These are phyloP conservation scores for Wasmannia auropunctata DNA, from an alignment of 1,140 invertebrate genomes.

Conservation along the genomic window DNA sequence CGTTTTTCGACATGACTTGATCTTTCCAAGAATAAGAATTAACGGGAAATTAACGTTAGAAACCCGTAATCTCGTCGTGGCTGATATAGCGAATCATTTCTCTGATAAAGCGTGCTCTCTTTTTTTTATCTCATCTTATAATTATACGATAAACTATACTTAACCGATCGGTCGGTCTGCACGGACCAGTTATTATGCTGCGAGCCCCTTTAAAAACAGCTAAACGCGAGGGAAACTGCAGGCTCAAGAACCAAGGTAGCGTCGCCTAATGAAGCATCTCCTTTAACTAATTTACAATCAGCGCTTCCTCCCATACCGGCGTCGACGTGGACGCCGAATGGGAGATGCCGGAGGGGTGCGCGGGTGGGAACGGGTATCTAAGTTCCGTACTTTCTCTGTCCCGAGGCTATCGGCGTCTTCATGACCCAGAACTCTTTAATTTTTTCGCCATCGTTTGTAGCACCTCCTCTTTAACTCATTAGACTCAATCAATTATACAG, in stretches of 20 bases:
- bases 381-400: slow-evolving; percentile 79
- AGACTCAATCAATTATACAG: slow-evolving; percentile 83
- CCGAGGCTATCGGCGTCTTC: slow-evolving; percentile 68
- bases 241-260: slow-evolving; percentile 53
- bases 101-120: neutral
- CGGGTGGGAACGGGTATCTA: slow-evolving; percentile 67
- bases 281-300: slow-evolving; percentile 85
- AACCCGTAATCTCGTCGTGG: neutral
- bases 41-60: no score
- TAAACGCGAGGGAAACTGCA: slow-evolving; percentile 25
- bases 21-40: neutral
- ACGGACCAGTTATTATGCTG: slow-evolving; percentile 26
- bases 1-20: neutral
- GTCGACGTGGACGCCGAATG: slow-evolving; percentile 52
- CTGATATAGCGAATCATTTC: neutral
- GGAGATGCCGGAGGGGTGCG: slow-evolving; percentile 62
- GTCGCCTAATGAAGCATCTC: slow-evolving; percentile 83
- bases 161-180: neutral
- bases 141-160: neutral
- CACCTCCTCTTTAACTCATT: slow-evolving; percentile 85
- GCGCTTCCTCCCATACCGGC: slow-evolving; percentile 70
- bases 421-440: slow-evolving; percentile 84
- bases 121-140: neutral
- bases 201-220: slow-evolving; percentile 48
- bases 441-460: slow-evolving; percentile 78